Evolutionary conservation across 64 coral and sea anemone species (phyloP), one percentile per base, ranked within the genome.

Genomic region (Pocillopora verrucosa): DNA sequence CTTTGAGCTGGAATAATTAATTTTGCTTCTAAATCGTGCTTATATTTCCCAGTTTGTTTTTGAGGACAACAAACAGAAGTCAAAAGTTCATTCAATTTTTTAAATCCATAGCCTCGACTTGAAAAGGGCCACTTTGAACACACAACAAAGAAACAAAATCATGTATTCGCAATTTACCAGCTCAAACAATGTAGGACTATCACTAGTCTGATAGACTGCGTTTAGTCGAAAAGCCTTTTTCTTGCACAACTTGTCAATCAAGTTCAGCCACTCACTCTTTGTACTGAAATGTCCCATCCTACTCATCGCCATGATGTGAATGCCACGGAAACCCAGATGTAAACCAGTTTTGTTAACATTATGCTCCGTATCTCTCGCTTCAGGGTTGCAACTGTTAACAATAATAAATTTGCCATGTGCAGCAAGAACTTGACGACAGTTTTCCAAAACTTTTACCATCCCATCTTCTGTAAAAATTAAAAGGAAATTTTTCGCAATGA

Each of bases 301-400:
- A 22, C 17, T 12, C 20, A n/a, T 19, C 45, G 76, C 58, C 45
- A 78, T 78, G 13, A 78, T 58, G 2, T 24, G 78, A 16, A 80
- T 80, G 35, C 59, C 59, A 62, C 78, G 78, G 63, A 80, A 80
- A 10, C n/a, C 78, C 22, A 30, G 58, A 34, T 80, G 78, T 34
- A 80, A 19, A 36, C 78, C 58, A 14, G 78, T 61, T 80, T 10
- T 61, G 16, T 0, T 58, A 3, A 62, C 59, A 80, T 80, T 80
- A 25, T 89, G 74, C 2, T 61, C 73, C 5, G 57, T 88, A 22
- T 63, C 72, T 59, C 86, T 57, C 1, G 15, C 34, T 25, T 86
- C 85, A 19, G 85, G 74, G 78, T 57, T 56, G 65, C 60, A 67
- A 4, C 74, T 89, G 36, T 89, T 89, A 41, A 89, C 75, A 41